A percentile compares a stretch with the other conserved stretches of the same genome.
Evolutionary conservation across 1,140 invertebrate species (phyloP).

Genomic region (Pseudomyrmex pallidus): DNA sequence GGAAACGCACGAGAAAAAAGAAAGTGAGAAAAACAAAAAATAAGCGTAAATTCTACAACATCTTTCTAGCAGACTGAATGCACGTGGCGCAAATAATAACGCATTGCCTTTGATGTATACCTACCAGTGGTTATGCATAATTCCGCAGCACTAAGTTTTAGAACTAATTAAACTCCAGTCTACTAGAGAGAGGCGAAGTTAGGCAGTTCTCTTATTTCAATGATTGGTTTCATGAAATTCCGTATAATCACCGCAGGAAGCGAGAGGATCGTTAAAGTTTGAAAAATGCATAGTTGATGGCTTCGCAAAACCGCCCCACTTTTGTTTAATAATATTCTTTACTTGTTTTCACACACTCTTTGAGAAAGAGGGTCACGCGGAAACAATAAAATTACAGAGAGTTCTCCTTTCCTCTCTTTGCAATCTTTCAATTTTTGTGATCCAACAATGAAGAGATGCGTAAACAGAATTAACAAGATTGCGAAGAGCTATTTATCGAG

Average conservation of each 20-base stretch:
- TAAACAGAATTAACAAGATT: too few species aligned
- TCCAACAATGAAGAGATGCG: too few species aligned
- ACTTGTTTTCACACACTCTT: neutral
- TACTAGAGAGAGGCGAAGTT: slow-evolving; percentile 7
- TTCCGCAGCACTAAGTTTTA: slow-evolving; percentile 7
- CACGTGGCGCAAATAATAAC: slow-evolving; percentile 16
- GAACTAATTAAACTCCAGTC: slow-evolving; percentile 58
- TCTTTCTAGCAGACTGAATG: neutral
- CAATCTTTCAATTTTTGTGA: neutral
- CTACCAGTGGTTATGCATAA: slow-evolving; percentile 13
- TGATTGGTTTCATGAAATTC: slow-evolving; percentile 41
- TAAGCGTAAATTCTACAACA: slow-evolving; percentile 34
- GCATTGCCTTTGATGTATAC: slow-evolving; percentile 1
- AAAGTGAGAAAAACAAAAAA: neutral
- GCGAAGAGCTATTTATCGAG: too few species aligned
- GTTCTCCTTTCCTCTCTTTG: neutral
- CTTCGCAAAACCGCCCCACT: neutral
- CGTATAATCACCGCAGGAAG: slow-evolving; percentile 39
- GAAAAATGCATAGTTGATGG: slow-evolving; percentile 19
- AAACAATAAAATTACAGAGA: neutral
- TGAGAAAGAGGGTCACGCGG: neutral
- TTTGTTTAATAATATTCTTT: neutral
- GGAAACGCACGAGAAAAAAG: neutral
- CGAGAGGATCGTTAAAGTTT: slow-evolving; percentile 24
- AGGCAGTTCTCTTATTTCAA: slow-evolving; percentile 7